Percentiles rank a stretch among this genome's conserved stretches.
Conservation (phyloP, 2,797 vertebrate species). For the Tokudaia tokunoshimensis region DNA sequence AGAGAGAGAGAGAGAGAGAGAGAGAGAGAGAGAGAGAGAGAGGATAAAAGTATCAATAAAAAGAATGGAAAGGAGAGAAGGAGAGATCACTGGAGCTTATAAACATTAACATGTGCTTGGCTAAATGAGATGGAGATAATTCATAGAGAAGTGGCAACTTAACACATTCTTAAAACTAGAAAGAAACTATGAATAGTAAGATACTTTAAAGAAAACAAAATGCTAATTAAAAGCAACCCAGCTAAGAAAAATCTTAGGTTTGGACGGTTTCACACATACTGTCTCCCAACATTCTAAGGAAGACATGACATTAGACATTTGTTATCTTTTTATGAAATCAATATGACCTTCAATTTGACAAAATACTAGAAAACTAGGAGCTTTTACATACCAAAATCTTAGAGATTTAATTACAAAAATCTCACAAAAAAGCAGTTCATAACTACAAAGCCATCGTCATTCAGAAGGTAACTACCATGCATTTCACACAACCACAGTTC, state of each 20-base stretch:
- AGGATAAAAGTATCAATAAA: neutral
- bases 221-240: neutral
- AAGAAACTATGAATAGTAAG: neutral
- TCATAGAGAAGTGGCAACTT: neutral
- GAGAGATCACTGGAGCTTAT: too few species aligned
- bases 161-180: neutral
- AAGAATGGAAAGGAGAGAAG: neutral
- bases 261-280: neutral
- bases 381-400: neutral
- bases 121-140: neutral
- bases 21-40: too few species aligned
- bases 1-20: too few species aligned
- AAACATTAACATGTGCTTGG: neutral
- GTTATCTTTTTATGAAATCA: neutral
- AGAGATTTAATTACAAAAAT: neutral
- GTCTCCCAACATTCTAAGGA: neutral
- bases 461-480: neutral
- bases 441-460: neutral
- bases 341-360: neutral
- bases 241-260: neutral
- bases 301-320: neutral
- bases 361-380: neutral
- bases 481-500: neutral
- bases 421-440: neutral
- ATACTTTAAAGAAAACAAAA: constrained; percentile 5